Evolutionary conservation across 2,113 vertebrate genomes (phyloP), one percentile per base, ranked within the genome.

Genomic region (Nettapus auritus): DNA sequence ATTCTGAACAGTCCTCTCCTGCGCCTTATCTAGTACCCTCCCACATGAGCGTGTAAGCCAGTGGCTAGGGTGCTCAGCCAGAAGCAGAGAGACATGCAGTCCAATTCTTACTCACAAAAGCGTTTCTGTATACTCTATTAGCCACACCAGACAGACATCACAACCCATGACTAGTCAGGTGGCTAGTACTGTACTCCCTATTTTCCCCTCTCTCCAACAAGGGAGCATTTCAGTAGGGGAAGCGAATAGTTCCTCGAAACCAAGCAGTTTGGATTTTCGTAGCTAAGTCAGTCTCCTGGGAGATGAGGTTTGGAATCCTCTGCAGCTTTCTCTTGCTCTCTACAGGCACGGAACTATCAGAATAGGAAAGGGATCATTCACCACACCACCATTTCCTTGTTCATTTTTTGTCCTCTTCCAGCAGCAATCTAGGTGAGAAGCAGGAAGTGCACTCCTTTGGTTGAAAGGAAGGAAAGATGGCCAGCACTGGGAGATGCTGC

Each of bases 251-350:
- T 84, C 15, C 50, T n/a, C 44, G 53, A 82, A 88, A 31, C 53
- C n/a, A 95, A 94, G 73, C 18, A 26, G 40, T 67, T 66, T 34
- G 29, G 21, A 73, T 57, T 77, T 93, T 70, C 73, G n/a, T 52
- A 67, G 8, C 29, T 55, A 80, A 82, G 46, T 56, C 56, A 52
- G 19, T 64, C 66, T 89, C 38, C 57, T 48, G n/a, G 6, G 46
- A 93, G 40, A 88, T 63, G 28, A 79, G 23, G 9, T 53, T 76
- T 82, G 85, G 31, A 91, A 81, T 77, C 17, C 7, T 67, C 46
- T 82, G 36, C 59, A 69, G 67, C 38, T 76, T 19, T 52, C 13
- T 40, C 48, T 57, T 88, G 10, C n/a, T 71, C 56, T 53, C 23
- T 73, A 34, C 28, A 75, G 85, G 28, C 10, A 59, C 3, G 26